Percentiles rank a stretch among this genome's conserved stretches.
These are phyloP conservation scores for Phylloscopus trochilus DNA, from an alignment of 2,113 vertebrate genomes.

Conservation along the genomic window DNA sequence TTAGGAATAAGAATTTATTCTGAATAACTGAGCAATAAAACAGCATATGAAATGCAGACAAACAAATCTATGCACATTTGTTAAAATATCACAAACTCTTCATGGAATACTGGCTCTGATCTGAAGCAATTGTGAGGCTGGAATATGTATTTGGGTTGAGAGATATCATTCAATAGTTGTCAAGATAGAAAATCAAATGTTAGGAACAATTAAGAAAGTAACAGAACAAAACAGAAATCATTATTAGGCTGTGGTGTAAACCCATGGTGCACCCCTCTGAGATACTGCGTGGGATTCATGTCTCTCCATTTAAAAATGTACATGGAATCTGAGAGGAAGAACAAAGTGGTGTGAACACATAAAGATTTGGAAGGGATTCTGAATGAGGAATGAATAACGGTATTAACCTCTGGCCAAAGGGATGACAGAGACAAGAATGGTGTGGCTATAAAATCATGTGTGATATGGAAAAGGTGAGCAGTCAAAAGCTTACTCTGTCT, in stretches of 20 bases:
- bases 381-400: not conserved
- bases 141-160: not conserved
- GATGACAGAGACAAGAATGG: not conserved
- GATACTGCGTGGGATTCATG: not conserved
- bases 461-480: not conserved
- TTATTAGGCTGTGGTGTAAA: not conserved
- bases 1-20: not conserved
- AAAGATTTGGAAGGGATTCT: not conserved
- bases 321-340: not conserved
- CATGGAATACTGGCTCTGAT: not conserved
- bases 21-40: not conserved
- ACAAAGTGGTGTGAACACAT: not conserved
- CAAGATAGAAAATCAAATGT: not conserved
- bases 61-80: not conserved
- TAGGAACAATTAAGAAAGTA: not conserved
- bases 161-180: not conserved
- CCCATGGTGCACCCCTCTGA: accelerated
- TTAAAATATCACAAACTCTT: not conserved
- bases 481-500: not conserved
- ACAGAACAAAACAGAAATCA: not conserved
- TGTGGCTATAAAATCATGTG: not conserved
- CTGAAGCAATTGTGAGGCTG: not conserved
- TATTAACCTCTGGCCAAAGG: not conserved
- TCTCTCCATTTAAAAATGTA: not conserved
- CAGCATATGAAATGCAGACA: not conserved